Percentiles rank a stretch among this genome's conserved stretches.
These are phyloP conservation scores for Dascillus cervinus DNA, from an alignment of 2,888 invertebrate genomes.

Conservation along the genomic window DNA sequence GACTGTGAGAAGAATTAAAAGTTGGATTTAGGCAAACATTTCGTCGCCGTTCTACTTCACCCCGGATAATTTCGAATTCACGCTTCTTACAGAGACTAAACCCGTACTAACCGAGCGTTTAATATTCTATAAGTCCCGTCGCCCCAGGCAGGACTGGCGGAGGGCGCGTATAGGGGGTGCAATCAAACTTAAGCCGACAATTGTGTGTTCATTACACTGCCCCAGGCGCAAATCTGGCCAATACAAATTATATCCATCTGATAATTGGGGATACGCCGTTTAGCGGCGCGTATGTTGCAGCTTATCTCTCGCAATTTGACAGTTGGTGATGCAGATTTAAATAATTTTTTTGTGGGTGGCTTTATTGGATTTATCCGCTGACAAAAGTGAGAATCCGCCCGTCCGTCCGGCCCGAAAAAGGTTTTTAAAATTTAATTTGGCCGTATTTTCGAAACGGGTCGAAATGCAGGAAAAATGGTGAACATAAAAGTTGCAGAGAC, in stretches of 20 bases:
- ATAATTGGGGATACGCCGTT: conserved; percentile 24
- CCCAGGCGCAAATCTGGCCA: conserved; percentile 45
- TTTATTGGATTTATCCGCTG: conserved; percentile 14
- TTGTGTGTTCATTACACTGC: conserved; percentile 45
- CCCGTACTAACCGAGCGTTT: conserved; percentile 38
- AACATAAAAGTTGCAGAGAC: no score
- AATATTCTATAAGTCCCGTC: conserved; percentile 38
- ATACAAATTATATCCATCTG: conserved; percentile 44
- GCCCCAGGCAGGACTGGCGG: conserved; percentile 22
- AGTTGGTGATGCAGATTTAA: conserved; percentile 36
- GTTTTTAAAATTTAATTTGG: no score
- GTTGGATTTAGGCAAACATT: no score
- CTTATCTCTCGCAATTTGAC: conserved; percentile 27
- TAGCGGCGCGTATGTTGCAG: conserved; percentile 18
- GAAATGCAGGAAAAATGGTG: no score
- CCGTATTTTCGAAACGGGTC: no score
- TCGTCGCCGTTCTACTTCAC: no score
- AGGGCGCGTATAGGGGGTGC: conserved; percentile 33
- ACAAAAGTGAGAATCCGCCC: no score
- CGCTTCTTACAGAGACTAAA: conserved; percentile 27
- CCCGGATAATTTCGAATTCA: conserved; percentile 21
- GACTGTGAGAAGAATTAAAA: no score
- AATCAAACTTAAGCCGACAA: conserved; percentile 45
- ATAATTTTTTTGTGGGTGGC: conserved; percentile 27
- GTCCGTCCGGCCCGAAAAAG: no score